Conservation (phyloP, 2,888 invertebrate species). For the Drosophila prolongata region DNA sequence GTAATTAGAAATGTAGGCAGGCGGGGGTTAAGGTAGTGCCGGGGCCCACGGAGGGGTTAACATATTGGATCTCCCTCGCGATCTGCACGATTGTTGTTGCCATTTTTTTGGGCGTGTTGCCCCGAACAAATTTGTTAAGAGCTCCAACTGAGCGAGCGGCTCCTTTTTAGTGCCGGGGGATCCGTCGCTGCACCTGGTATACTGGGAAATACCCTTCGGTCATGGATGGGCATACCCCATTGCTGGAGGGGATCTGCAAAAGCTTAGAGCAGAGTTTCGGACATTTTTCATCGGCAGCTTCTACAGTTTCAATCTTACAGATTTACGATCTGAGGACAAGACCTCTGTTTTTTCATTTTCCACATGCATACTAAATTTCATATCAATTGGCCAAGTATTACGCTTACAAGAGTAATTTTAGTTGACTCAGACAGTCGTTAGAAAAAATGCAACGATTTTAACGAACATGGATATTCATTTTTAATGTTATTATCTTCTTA, state of each 20-base stretch:
- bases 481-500: too few species aligned
- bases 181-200: conserved; percentile 47
- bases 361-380: background rate
- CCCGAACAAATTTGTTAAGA: conserved; percentile 83
- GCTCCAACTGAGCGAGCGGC: conserved; percentile 82
- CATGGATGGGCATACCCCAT: background rate
- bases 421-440: background rate
- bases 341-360: too few species aligned
- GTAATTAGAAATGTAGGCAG: conserved; percentile 73
- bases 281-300: too few species aligned
- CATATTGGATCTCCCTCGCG: conserved; percentile 35
- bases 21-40: conserved; percentile 1
- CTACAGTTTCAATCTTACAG: too few species aligned
- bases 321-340: too few species aligned
- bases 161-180: conserved; percentile 71
- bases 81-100: conserved; percentile 19
- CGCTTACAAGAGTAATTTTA: background rate
- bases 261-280: too few species aligned
- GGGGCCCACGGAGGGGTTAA: conserved; percentile 1
- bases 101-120: conserved; percentile 77
- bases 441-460: background rate
- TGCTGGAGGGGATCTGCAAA: too few species aligned
- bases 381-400: background rate
- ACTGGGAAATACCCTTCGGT: conserved; percentile 5
- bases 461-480: too few species aligned